A percentile compares a stretch with the other conserved stretches of the same genome.
Evolutionary conservation across 2,888 invertebrate genomes (phyloP).

Genomic region (Cabera pusaria): DNA sequence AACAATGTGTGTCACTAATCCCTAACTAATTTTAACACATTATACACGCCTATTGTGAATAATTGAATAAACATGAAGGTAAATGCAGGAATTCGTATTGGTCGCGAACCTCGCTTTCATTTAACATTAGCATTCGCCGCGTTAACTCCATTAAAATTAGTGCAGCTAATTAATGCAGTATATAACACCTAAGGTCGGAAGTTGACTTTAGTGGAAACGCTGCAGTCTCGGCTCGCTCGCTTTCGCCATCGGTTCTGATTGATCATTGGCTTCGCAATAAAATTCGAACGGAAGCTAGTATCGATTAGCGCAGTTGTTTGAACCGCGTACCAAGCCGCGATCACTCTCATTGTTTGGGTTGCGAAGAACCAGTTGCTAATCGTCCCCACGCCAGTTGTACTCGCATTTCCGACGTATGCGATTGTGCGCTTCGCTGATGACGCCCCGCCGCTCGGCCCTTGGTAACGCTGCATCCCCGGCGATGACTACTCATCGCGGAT

Average conservation of each 20-base stretch:
- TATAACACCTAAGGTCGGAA: constrained; percentile 13
- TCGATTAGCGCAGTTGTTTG: constrained; percentile 63
- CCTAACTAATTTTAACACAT: constrained; percentile 31
- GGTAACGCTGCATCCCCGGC: constrained; percentile 32
- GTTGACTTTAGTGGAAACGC: constrained; percentile 30
- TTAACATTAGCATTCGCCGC: constrained; percentile 37
- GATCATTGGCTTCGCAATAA: constrained; percentile 47
- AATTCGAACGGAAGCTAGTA: constrained; percentile 58
- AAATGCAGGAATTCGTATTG: constrained; percentile 29
- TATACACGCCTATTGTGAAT: constrained; percentile 39
- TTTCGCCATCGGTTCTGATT: constrained; percentile 36
- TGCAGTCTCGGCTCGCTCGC: constrained; percentile 45
- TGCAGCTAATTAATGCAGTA: constrained; percentile 22
- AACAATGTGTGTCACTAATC: constrained; percentile 34
- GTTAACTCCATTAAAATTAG: constrained; percentile 39
- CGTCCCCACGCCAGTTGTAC: constrained; percentile 57
- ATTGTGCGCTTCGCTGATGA: constrained; percentile 59
- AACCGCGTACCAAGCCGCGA: constrained; percentile 76
- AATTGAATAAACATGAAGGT: constrained; percentile 37
- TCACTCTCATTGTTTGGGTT: constrained; percentile 78
- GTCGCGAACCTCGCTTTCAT: constrained; percentile 42
- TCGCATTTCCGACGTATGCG: constrained; percentile 57
- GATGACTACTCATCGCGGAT: constrained; percentile 34
- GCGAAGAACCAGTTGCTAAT: constrained; percentile 70
- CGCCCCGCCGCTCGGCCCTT: constrained; percentile 33